Percentiles rank a stretch among this genome's conserved stretches.
These are phyloP conservation scores for Agrotis puta DNA, from an alignment of 2,888 invertebrate species.

Conservation along the genomic window DNA sequence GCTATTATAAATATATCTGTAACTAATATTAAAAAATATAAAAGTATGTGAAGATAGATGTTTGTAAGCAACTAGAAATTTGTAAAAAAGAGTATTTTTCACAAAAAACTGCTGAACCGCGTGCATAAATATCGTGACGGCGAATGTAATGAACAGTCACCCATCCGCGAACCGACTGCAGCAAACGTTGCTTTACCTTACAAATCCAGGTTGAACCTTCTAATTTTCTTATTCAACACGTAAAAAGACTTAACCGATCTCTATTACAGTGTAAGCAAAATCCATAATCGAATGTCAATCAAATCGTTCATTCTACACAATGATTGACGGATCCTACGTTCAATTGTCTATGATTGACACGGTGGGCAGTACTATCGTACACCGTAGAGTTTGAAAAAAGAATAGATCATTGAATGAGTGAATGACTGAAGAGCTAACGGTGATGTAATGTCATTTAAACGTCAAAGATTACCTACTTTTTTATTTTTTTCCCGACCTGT, in stretches of 20 bases:
- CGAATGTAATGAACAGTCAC: not conserved
- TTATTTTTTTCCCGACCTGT: too few species aligned
- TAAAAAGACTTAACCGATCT: constrained; percentile 4
- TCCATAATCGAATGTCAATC: constrained; percentile 53
- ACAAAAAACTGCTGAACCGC: too few species aligned
- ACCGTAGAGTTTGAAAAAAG: constrained; percentile 24
- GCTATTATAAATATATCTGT: too few species aligned
- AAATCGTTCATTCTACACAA: constrained; percentile 32
- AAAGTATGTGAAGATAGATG: too few species aligned
- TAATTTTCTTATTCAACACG: not conserved
- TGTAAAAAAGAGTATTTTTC: too few species aligned
- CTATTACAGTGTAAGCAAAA: constrained; percentile 6
- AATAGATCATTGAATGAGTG: constrained; percentile 21
- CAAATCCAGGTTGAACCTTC: not conserved
- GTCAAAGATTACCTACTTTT: not conserved
- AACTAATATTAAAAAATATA: too few species aligned
- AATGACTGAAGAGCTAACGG: constrained; percentile 1
- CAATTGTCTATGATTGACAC: constrained; percentile 38
- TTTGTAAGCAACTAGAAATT: too few species aligned
- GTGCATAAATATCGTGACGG: too few species aligned
- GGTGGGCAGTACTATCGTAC: constrained; percentile 32
- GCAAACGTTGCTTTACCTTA: not conserved
- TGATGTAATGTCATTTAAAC: not conserved
- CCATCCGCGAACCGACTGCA: not conserved
- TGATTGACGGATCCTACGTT: constrained; percentile 50